A percentile compares a stretch with the other conserved stretches of the same genome.
Evolutionary conservation across 2,113 vertebrate genomes (phyloP).

Genomic region (Neolamprologus devosi): DNA sequence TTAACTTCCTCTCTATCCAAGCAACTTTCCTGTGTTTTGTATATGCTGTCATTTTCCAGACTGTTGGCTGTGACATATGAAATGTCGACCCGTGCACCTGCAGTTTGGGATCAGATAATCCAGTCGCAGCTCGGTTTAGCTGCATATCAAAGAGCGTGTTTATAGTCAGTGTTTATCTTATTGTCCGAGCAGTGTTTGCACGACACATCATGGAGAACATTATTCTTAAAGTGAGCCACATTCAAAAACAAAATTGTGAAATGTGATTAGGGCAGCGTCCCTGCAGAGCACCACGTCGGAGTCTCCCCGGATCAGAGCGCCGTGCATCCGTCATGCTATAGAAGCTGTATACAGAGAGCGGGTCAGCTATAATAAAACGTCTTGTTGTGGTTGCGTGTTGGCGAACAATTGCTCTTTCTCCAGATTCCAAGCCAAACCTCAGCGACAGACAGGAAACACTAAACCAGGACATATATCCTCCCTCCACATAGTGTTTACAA

Average conservation of each 20-base stretch:
- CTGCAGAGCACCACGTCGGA: background rate
- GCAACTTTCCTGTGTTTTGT: slow-evolving; percentile 33
- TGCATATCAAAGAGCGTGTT: slow-evolving; percentile 32
- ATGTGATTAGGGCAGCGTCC: background rate
- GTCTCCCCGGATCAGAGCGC: background rate
- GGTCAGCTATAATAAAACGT: background rate
- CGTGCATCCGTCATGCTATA: background rate
- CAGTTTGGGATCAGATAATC: slow-evolving; percentile 8
- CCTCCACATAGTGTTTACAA: background rate
- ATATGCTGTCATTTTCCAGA: slow-evolving; percentile 34
- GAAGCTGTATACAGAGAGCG: background rate
- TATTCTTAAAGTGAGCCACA: slow-evolving; percentile 2
- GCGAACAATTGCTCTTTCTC: background rate
- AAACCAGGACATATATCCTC: background rate
- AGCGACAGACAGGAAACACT: background rate
- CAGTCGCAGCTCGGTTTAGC: background rate
- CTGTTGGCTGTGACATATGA: slow-evolving; percentile 12
- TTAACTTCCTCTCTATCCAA: slow-evolving; percentile 32
- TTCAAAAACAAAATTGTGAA: slow-evolving; percentile 10
- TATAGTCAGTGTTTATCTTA: slow-evolving; percentile 31
- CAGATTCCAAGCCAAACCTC: background rate
- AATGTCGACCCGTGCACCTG: slow-evolving; percentile 29
- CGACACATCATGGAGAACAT: background rate
- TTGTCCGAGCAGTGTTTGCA: background rate
- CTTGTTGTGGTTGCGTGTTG: background rate